These are phyloP conservation scores for Drosophila baimaii DNA, from an alignment of 1,140 invertebrate species.

Conservation along the genomic window DNA sequence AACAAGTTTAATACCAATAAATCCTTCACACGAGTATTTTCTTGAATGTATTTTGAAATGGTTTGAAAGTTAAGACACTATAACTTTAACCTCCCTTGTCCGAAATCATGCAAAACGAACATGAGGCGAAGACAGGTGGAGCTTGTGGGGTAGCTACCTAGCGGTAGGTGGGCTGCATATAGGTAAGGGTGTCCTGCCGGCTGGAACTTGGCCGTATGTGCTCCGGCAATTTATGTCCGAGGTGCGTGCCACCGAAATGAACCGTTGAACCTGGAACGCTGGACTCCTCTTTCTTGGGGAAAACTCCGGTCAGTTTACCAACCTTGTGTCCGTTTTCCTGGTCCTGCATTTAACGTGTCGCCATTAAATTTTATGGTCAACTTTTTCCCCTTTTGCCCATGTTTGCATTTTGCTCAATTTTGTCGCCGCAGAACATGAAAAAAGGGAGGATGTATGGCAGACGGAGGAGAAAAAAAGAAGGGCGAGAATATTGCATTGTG, in stretches of 20 bases:
- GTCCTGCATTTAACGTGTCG: slow-evolving; percentile 46
- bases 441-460: slow-evolving; percentile 11
- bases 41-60: neutral
- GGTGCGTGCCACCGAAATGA: slow-evolving; percentile 59
- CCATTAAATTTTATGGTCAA: slow-evolving; percentile 62
- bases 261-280: slow-evolving; percentile 48
- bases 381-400: slow-evolving; percentile 33
- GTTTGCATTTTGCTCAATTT: slow-evolving; percentile 61
- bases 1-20: neutral
- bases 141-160: too few species aligned
- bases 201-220: slow-evolving; percentile 50
- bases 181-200: slow-evolving; percentile 20
- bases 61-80: neutral
- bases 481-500: slow-evolving; percentile 41
- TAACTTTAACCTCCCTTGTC: neutral
- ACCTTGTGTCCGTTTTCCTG: slow-evolving; percentile 25
- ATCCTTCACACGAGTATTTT: neutral
- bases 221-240: slow-evolving; percentile 55
- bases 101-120: slow-evolving; percentile 40
- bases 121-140: slow-evolving; percentile 34
- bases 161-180: neutral
- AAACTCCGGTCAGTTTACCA: slow-evolving; percentile 36
- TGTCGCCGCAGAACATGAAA: slow-evolving; percentile 53
- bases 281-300: slow-evolving; percentile 42
- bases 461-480: slow-evolving; percentile 9